These are phyloP conservation scores for Gonioctena quinquepunctata DNA, from an alignment of 1,140 invertebrate genomes.

Conservation along the genomic window DNA sequence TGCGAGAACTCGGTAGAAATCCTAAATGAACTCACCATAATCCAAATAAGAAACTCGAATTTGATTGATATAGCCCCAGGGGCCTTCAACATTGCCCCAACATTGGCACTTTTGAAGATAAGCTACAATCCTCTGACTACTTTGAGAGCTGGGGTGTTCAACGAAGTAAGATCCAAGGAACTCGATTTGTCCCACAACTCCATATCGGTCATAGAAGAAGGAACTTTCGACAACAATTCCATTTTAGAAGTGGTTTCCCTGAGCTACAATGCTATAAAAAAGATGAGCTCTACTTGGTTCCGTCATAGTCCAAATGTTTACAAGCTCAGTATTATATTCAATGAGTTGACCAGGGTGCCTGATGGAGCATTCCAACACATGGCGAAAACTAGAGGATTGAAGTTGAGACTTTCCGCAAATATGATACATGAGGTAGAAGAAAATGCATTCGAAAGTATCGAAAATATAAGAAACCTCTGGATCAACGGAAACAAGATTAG, in stretches of 20 bases:
- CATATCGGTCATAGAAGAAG: constrained; percentile 24
- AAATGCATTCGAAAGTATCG: constrained; percentile 16
- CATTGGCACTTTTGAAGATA: constrained; percentile 28
- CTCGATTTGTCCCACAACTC: constrained; percentile 31
- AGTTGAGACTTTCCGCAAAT: constrained; percentile 31
- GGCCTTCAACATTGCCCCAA: constrained; percentile 28
- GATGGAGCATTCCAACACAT: constrained; percentile 30
- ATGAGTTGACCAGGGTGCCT: constrained; percentile 29
- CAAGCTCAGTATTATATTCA: constrained; percentile 29
- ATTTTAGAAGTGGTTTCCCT: constrained; percentile 29
- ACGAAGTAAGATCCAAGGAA: constrained; percentile 27
- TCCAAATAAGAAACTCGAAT: constrained; percentile 27
- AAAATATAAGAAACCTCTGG: constrained; percentile 21
- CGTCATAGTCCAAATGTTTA: constrained; percentile 27
- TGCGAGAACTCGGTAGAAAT: constrained; percentile 26
- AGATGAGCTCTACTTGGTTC: constrained; percentile 31
- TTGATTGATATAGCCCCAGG: constrained; percentile 22
- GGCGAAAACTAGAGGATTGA: constrained; percentile 23
- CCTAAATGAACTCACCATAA: constrained; percentile 27
- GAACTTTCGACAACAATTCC: constrained; percentile 35
- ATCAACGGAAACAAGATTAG: constrained; percentile 30
- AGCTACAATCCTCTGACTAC: constrained; percentile 21
- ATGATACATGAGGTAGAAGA: constrained; percentile 27
- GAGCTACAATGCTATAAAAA: constrained; percentile 31
- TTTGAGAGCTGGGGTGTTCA: constrained; percentile 29